Evolutionary conservation across 2,797 vertebrate species (phyloP).

Genomic region (Zenarchopterus dispar): DNA sequence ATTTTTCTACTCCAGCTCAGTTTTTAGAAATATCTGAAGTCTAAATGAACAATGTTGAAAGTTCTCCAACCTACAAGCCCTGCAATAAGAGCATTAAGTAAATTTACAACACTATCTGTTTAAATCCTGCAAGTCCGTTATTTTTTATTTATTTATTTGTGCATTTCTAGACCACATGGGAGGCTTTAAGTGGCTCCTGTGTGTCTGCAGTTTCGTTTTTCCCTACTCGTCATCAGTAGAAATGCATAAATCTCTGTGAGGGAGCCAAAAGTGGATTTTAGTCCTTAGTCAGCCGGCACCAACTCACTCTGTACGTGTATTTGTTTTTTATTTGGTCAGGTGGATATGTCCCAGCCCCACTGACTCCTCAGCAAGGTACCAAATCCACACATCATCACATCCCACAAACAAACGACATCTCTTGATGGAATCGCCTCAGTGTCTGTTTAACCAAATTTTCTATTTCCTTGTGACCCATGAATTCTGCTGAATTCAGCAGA

Average conservation of each 20-base stretch:
- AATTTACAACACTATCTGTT: background rate
- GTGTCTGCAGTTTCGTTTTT: slow-evolving; percentile 20
- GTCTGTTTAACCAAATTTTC: background rate
- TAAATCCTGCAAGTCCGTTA: background rate
- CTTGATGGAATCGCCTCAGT: background rate
- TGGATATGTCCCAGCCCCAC: slow-evolving; percentile 75
- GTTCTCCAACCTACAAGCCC: no score
- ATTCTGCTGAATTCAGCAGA: slow-evolving; percentile 11
- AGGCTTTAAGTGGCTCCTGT: slow-evolving; percentile 27
- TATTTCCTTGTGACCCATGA: background rate
- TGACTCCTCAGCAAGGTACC: slow-evolving; percentile 84
- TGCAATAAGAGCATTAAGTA: no score
- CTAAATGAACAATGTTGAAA: no score
- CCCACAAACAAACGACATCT: background rate
- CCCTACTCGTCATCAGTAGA: slow-evolving; percentile 12
- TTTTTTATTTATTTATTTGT: no score
- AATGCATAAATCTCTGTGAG: slow-evolving; percentile 13
- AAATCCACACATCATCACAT: slow-evolving; percentile 5
- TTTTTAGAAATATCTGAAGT: no score
- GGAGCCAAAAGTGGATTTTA: slow-evolving; percentile 26
- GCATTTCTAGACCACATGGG: slow-evolving; percentile 16
- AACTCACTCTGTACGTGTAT: slow-evolving; percentile 34
- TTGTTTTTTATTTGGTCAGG: slow-evolving; percentile 58
- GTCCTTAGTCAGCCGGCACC: slow-evolving; percentile 4
- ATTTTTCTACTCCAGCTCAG: no score